Conservation (phyloP, 1,140 invertebrate genomes). For the Drosophila triauraria region DNA sequence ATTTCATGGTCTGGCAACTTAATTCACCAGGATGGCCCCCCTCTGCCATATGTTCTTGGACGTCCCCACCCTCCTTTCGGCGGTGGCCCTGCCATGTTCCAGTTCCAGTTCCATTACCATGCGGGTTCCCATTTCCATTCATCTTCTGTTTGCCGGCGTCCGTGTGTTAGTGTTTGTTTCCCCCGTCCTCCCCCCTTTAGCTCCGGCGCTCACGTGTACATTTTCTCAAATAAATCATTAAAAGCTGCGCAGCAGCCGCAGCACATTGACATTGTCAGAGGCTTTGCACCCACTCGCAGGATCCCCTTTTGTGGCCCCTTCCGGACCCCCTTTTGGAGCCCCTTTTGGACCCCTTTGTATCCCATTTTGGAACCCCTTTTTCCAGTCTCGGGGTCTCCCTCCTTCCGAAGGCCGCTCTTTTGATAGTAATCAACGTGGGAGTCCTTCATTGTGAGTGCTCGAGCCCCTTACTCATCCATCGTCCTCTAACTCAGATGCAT, state of each 20-base stretch:
- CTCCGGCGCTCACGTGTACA: constrained; percentile 75
- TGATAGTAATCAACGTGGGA: constrained; percentile 79
- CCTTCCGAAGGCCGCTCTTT: constrained; percentile 58
- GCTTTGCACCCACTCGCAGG: constrained; percentile 28
- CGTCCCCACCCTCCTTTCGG: background rate
- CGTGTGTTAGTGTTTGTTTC: constrained; percentile 54
- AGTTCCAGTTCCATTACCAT: constrained; percentile 23
- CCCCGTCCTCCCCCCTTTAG: constrained; percentile 36
- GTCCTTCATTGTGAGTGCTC: constrained; percentile 71
- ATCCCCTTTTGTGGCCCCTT: constrained; percentile 10
- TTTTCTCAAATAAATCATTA: constrained; percentile 83
- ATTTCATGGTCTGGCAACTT: constrained; percentile 83
- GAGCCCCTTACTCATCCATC: constrained; percentile 23
- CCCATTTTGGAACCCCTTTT: constrained; percentile 15
- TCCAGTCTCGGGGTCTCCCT: constrained; percentile 7
- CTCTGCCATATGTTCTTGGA: constrained; percentile 19
- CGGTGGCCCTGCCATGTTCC: constrained; percentile 16
- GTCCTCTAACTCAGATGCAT: constrained; percentile 35
- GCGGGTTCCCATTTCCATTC: constrained; percentile 63
- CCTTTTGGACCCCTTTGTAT: constrained; percentile 5
- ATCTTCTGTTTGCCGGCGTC: constrained; percentile 54
- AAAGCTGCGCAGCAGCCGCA: constrained; percentile 65
- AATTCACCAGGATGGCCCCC: constrained; percentile 59
- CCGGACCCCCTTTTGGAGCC: background rate
- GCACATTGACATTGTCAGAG: constrained; percentile 79